These are phyloP conservation scores for Cygnus olor DNA, from an alignment of 2,797 vertebrate species.

Conservation along the genomic window DNA sequence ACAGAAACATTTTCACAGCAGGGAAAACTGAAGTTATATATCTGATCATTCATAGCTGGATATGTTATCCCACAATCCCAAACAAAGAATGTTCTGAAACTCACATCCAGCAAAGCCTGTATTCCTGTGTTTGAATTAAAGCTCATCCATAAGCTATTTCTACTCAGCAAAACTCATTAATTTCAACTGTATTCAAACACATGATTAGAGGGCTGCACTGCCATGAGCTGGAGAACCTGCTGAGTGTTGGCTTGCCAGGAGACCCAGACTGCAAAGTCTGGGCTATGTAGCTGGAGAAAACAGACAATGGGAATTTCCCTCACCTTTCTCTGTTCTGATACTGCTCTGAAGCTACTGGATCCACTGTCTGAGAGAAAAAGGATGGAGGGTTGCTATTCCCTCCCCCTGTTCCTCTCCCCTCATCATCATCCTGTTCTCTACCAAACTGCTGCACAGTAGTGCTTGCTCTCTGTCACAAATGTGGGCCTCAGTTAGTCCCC, in stretches of 20 bases:
- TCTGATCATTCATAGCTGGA: not conserved
- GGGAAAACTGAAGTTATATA: not conserved
- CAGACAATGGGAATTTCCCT: not conserved
- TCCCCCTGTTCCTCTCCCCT: not conserved
- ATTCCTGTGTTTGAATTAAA: not conserved
- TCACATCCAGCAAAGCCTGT: not conserved
- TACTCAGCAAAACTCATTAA: not conserved
- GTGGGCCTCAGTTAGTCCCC: not conserved
- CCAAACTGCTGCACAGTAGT: too few species aligned
- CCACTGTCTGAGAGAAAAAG: not conserved
- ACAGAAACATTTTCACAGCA: constrained; percentile 9
- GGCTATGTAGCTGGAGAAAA: not conserved
- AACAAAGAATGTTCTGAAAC: not conserved
- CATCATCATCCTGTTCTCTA: not conserved
- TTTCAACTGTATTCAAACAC: not conserved
- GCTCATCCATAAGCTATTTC: not conserved
- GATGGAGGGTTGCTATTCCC: not conserved
- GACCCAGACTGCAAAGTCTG: not conserved
- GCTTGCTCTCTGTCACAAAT: not conserved
- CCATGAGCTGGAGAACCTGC: not conserved
- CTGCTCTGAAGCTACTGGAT: not conserved
- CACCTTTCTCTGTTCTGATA: not conserved
- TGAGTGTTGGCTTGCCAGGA: not conserved
- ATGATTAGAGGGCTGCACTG: not conserved
- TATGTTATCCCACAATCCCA: not conserved